Evolutionary conservation across 2,113 vertebrate species (phyloP).

Genomic region (Sciurus niger): DNA sequence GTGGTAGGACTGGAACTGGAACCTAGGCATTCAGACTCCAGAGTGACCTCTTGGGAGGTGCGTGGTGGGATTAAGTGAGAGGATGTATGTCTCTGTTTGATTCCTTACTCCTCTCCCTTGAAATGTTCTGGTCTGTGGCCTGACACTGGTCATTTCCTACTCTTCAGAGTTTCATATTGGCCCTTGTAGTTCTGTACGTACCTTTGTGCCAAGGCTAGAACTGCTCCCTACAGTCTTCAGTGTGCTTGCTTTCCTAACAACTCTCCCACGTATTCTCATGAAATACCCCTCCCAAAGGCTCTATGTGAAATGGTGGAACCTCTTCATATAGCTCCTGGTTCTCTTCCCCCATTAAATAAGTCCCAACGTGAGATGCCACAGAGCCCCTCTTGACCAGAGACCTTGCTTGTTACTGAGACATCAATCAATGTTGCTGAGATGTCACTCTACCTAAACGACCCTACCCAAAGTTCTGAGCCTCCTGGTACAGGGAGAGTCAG

Average conservation of each 20-base stretch:
- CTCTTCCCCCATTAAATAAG: not conserved
- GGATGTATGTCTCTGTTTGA: not conserved
- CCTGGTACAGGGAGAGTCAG: not conserved
- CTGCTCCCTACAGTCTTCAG: not conserved
- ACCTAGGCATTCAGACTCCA: not conserved
- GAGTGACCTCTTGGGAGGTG: not conserved
- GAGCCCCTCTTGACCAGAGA: not conserved
- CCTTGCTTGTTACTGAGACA: not conserved
- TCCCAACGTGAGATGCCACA: not conserved
- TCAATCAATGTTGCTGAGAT: not conserved
- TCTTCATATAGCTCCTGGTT: not conserved
- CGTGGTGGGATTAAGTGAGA: constrained; percentile 3
- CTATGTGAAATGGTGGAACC: not conserved
- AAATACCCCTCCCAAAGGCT: not conserved
- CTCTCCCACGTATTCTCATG: not conserved
- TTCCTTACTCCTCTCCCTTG: not conserved
- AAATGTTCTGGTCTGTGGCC: not conserved
- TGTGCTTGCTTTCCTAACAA: not conserved
- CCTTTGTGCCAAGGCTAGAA: not conserved
- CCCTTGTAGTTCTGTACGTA: not conserved
- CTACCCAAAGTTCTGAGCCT: not conserved
- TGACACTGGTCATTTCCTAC: not conserved
- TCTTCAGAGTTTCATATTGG: not conserved
- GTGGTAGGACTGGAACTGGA: not conserved
- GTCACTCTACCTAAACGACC: not conserved